These are phyloP conservation scores for Eupithecia insigniata DNA, from an alignment of 2,888 invertebrate species.

Conservation along the genomic window DNA sequence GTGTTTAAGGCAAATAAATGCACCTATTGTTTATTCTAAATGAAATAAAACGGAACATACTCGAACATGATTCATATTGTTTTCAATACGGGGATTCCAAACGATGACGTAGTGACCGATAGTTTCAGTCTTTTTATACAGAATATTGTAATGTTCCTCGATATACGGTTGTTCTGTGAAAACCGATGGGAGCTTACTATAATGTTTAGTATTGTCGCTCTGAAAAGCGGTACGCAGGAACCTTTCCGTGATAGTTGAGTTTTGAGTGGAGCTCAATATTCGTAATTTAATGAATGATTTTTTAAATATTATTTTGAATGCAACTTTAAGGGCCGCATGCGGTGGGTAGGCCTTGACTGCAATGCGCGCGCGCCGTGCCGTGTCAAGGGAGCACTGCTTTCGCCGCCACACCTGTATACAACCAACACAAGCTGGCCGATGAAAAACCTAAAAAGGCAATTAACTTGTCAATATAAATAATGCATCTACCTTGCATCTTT, in stretches of 20 bases:
- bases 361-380: constrained; percentile 82
- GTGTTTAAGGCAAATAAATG: constrained; percentile 29
- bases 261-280: constrained; percentile 30
- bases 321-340: constrained; percentile 59
- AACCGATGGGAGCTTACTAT: neutral
- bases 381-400: constrained; percentile 84
- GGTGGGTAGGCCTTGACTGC: constrained; percentile 77
- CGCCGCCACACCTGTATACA: constrained; percentile 77
- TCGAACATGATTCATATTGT: constrained; percentile 29
- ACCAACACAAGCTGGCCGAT: constrained; percentile 58
- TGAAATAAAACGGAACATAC: constrained; percentile 19
- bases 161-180: neutral
- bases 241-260: constrained; percentile 23
- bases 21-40: constrained; percentile 29
- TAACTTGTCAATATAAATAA: constrained; percentile 12
- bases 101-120: constrained; percentile 13
- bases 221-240: neutral
- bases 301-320: constrained; percentile 41
- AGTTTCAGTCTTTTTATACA: neutral
- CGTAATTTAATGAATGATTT: constrained; percentile 53
- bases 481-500: neutral
- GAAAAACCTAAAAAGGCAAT: constrained; percentile 56
- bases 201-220: neutral
- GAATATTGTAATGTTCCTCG: neutral
- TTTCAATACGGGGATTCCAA: constrained; percentile 32